phyloP scores from a whole-genome alignment of 2,888 invertebrate genomes.

The Eristalis tenax region DNA sequence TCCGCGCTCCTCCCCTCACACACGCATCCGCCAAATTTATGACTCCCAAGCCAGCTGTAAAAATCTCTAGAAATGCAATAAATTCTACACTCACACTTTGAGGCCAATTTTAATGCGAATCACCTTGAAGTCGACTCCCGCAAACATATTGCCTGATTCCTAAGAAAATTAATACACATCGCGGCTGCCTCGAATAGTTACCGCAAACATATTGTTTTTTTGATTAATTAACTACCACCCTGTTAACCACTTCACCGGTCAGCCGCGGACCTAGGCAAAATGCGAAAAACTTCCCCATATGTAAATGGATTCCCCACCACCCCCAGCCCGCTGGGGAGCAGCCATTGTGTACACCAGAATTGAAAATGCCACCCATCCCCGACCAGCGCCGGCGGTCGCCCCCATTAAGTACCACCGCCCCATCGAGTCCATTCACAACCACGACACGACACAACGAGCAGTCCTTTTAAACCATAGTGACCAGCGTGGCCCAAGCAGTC shows the following conservation, averaged over 20 bases:
- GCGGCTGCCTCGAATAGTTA: background rate
- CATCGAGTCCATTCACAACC: slow-evolving; percentile 61
- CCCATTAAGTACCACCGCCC: slow-evolving; percentile 17
- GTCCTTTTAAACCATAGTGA: slow-evolving; percentile 72
- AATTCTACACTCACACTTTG: background rate
- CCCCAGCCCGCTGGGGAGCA: background rate
- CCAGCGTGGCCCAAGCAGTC: slow-evolving; percentile 69
- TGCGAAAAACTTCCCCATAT: slow-evolving; percentile 43
- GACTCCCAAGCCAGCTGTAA: background rate
- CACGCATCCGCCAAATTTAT: background rate
- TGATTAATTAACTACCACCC: slow-evolving; percentile 57
- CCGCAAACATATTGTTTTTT: background rate
- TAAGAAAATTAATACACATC: slow-evolving; percentile 13
- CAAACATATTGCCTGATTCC: slow-evolving; percentile 6
- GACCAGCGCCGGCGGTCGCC: background rate
- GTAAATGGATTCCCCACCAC: slow-evolving; percentile 44
- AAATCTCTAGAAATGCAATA: slow-evolving; percentile 21
- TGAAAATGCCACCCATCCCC: slow-evolving; percentile 34
- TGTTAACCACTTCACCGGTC: slow-evolving; percentile 52
- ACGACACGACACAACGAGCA: slow-evolving; percentile 17
- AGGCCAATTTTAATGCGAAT: slow-evolving; percentile 25
- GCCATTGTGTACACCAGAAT: slow-evolving; percentile 15
- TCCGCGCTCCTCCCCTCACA: background rate
- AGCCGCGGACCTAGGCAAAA: background rate
- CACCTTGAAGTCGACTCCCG: slow-evolving; percentile 17